Conservation (phyloP, 2,888 invertebrate genomes). For the Chymomyza caudatula region DNA sequence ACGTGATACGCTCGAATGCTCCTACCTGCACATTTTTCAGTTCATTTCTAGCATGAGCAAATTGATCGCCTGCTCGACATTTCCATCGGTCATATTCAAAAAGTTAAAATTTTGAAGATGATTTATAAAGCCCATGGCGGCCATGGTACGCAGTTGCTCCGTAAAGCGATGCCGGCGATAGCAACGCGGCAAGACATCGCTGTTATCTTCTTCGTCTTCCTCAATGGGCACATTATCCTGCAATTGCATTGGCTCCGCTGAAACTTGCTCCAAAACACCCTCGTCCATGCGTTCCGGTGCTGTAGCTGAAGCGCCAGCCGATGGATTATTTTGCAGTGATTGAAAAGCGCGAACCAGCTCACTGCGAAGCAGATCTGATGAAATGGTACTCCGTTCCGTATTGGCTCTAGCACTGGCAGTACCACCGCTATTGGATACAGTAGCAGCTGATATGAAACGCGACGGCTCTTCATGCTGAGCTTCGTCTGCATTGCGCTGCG, state of each 20-base stretch:
- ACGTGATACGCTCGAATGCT: too few species aligned
- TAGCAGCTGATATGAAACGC: constrained; percentile 11
- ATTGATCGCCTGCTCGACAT: constrained; percentile 94
- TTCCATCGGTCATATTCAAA: constrained; percentile 86
- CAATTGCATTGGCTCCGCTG: constrained; percentile 10
- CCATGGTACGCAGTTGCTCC: constrained; percentile 87
- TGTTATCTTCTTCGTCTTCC: constrained; percentile 45
- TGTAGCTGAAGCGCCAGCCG: not conserved
- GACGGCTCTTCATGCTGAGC: constrained; percentile 47
- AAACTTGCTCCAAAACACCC: constrained; percentile 1
- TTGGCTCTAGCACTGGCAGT: constrained; percentile 14
- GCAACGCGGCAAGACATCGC: constrained; percentile 65
- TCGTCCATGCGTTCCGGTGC: constrained; percentile 49
- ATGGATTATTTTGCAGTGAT: constrained; percentile 33
- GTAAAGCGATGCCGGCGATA: constrained; percentile 76
- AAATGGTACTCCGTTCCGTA: constrained; percentile 78
- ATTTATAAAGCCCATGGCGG: constrained; percentile 93
- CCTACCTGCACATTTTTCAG: constrained; percentile 19
- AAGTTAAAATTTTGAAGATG: constrained; percentile 91
- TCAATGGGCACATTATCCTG: constrained; percentile 24
- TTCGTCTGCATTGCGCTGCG: constrained; percentile 74
- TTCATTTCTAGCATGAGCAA: constrained; percentile 83
- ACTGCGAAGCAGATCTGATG: constrained; percentile 88
- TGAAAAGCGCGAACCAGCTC: constrained; percentile 78
- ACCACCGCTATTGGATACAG: constrained; percentile 9